Conservation (phyloP, 2,113 vertebrate species). For the Rafetus swinhoei region DNA sequence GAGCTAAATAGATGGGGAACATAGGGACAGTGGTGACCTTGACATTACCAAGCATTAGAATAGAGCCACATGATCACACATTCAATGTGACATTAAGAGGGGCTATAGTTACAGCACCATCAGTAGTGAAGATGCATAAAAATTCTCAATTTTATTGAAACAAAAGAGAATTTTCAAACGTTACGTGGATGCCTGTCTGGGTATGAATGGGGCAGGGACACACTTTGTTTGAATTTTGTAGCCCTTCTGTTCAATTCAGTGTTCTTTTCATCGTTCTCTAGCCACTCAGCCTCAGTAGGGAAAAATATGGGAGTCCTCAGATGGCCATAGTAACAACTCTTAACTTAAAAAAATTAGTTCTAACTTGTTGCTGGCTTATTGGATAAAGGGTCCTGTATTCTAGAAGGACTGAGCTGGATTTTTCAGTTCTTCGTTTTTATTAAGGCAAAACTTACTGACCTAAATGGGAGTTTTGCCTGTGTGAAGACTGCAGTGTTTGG, state of each 20-base stretch:
- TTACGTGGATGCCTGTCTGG: background rate
- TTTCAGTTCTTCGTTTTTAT: background rate
- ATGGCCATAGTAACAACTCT: background rate
- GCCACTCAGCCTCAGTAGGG: background rate
- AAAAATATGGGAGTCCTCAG: background rate
- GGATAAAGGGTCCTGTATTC: background rate
- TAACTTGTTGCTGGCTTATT: background rate
- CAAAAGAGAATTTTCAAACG: background rate
- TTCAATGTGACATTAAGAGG: background rate
- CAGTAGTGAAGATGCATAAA: background rate
- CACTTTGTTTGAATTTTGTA: background rate
- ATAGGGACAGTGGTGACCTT: background rate
- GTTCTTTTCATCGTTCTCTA: background rate
- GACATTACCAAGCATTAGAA: background rate
- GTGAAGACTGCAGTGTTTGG: background rate
- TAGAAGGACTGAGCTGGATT: background rate
- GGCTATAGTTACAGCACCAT: background rate
- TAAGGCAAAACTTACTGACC: background rate
- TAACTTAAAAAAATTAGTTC: slow-evolving; percentile 41
- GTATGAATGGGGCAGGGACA: background rate
- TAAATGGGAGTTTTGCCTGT: background rate
- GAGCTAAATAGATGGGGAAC: background rate
- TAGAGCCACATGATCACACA: background rate
- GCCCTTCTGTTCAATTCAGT: background rate
- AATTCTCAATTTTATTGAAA: background rate